Base-by-base conservation (phyloP, 1,140 invertebrate species). In the Asbolus verrucosus region DNA sequence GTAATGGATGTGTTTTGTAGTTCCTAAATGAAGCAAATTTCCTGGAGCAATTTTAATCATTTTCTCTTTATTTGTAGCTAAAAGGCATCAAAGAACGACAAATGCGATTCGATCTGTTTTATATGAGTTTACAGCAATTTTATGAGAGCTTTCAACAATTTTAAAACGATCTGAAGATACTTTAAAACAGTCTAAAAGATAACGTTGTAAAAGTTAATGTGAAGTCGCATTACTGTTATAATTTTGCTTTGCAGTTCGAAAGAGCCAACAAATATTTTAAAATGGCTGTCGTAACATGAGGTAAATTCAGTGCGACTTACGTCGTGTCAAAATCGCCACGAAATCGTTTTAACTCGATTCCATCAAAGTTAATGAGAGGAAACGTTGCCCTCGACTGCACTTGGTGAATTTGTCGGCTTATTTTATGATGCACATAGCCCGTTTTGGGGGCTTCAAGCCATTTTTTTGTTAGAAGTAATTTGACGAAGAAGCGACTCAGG, bases 401-500 rank as follows among this genome's bases (percentile, higher is more conserved):
- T n/a, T 54, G 19, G 8, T 27, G 46, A 54, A 54, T 54, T 54
- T 54, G n/a, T 9, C 6, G 46, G 46, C 27, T 54, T 24, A 54
- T 54, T 54, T 54, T 24, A 54, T 54, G 46, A 54, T 27, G 46
- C 46, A 27, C 46, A 8, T 6, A 24, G 19, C 43, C 43, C 43
- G 46, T 16, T 54, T 9, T n/a, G 13, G n/a, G 46, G 46, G 19
- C 27, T 54, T 54, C 46, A 27, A 24, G 21, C 15, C 21, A 27
- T 54, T 54, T 54, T 36, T 54, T 54, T 54, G 46, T 27, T 6
- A 8, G 46, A 27, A 54, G 46, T 54, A 54, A 54, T 54, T 54
- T 54, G 46, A 54, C 46, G 46, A 21, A n/a, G 46, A 54, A 54
- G 46, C 46, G 19, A 54, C 46, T 54, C 46, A 14, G 46, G 46